Conservation (phyloP, 2,888 invertebrate species). For the Julus scandinavius region DNA sequence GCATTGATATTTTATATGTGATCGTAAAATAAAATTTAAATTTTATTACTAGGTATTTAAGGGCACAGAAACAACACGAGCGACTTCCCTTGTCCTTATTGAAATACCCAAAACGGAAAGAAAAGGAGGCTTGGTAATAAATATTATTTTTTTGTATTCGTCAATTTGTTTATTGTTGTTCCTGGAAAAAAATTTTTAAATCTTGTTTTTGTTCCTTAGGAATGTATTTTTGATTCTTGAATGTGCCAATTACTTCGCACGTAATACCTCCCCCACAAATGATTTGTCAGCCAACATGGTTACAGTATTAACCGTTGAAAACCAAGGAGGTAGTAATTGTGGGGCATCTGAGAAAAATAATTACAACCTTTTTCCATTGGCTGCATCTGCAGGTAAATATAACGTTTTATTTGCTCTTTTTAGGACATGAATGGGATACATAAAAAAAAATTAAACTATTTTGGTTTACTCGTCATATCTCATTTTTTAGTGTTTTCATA, state of each 20-base stretch:
- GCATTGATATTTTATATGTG: background rate
- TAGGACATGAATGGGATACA: too few species aligned
- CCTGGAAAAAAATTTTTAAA: background rate
- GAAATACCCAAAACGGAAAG: slow-evolving; percentile 81
- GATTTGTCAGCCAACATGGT: slow-evolving; percentile 51
- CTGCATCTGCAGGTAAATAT: slow-evolving; percentile 40
- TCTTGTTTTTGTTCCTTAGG: background rate
- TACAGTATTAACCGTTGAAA: slow-evolving; percentile 43
- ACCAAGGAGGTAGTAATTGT: background rate
- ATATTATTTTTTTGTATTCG: background rate
- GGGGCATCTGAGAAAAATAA: slow-evolving; percentile 44
- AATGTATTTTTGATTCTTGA: slow-evolving; percentile 52
- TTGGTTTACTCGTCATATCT: too few species aligned
- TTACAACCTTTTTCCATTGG: slow-evolving; percentile 37
- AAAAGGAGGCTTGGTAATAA: slow-evolving; percentile 68
- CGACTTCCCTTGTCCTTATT: slow-evolving; percentile 77
- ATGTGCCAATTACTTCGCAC: slow-evolving; percentile 53
- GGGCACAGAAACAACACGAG: slow-evolving; percentile 88
- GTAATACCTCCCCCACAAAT: slow-evolving; percentile 46
- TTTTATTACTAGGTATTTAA: slow-evolving; percentile 60
- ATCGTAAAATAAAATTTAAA: background rate
- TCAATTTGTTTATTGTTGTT: background rate
- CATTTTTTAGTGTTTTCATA: too few species aligned
- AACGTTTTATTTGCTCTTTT: too few species aligned
- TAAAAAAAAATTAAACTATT: too few species aligned